Base-by-base conservation (phyloP, 2,113 vertebrate genomes). In the Chaetorhynchus papuensis region DNA sequence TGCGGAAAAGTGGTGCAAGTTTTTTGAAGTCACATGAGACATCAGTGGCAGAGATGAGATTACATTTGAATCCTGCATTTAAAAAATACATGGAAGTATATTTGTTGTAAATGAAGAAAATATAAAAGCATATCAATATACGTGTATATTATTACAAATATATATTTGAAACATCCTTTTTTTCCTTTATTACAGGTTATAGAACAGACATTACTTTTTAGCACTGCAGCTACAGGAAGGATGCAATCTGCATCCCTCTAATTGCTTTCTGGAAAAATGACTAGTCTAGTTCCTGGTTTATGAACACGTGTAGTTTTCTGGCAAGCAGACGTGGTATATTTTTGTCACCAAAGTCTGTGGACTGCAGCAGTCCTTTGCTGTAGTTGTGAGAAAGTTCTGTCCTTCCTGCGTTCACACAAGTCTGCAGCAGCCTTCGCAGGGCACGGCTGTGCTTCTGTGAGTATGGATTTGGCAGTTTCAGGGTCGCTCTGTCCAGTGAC, bases 401-500 rank as follows among this genome's bases (percentile, higher is more conserved):
- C 57, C 54, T 71, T 84, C 33, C 42, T 1, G 0, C 61, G 37
- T 69, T 45, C 42, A 35, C 61, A 5, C 2, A 1, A 20, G 66
- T 23, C 72, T 64, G 57, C 0, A 2, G 44, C 63, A 27, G 53
- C 2, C 1, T 50, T 64, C 57, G 28, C 0, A 0, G 37, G 65
- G 49, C 33, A 4, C 0, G 3, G 27, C 57, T 0, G 5, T n/a
- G 80, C 47, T 84, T 19, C 72, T 57, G n/a, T 47, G n/a, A 68
- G 31, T 53, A 17, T 0, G 0, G 42, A 26, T 66, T 20, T 31
- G 28, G 52, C 20, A 28, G 31, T 44, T 83, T 33, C 35, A 28
- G 71, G 21, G 8, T 61, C 0, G 0, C 68, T 44, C 41, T 82
- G 44, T 57, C 76, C 69, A 22, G 50, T 57, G 63, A 18, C 23